phyloP scores from a whole-genome alignment of 2,113 vertebrate genomes.

The Podilymbus podiceps region DNA sequence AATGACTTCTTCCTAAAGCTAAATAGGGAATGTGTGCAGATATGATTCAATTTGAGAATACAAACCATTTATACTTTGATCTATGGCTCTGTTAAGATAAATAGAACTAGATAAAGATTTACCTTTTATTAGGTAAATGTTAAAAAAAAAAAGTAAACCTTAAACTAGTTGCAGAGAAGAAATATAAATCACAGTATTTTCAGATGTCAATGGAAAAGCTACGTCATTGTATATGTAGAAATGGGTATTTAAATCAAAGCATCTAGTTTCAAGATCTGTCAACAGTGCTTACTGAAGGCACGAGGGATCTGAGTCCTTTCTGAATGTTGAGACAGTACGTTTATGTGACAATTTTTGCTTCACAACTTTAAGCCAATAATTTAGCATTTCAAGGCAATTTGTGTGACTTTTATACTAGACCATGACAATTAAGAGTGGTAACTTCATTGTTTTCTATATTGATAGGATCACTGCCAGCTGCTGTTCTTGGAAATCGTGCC shows the following conservation, averaged over 20 bases:
- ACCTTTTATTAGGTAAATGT: background rate
- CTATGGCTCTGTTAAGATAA: background rate
- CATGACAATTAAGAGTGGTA: background rate
- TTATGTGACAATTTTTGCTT: background rate
- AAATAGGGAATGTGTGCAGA: background rate
- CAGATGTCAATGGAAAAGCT: background rate
- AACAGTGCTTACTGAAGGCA: background rate
- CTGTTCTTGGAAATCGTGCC: slow-evolving; percentile 87
- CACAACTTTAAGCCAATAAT: background rate
- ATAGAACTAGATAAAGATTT: background rate
- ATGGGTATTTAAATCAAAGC: background rate
- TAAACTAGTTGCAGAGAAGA: background rate
- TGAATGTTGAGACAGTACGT: background rate
- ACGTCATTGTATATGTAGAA: background rate
- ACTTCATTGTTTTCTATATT: background rate
- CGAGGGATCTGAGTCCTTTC: background rate
- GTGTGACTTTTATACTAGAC: background rate
- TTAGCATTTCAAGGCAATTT: background rate
- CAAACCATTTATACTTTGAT: background rate
- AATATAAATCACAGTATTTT: background rate
- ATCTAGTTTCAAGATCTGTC: background rate
- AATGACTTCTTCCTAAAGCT: background rate
- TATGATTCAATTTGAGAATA: background rate
- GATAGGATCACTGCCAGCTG: slow-evolving; percentile 81
- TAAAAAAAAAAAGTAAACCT: background rate